Conservation (phyloP, 1,140 invertebrate genomes). For the Diorhabda carinulata region DNA sequence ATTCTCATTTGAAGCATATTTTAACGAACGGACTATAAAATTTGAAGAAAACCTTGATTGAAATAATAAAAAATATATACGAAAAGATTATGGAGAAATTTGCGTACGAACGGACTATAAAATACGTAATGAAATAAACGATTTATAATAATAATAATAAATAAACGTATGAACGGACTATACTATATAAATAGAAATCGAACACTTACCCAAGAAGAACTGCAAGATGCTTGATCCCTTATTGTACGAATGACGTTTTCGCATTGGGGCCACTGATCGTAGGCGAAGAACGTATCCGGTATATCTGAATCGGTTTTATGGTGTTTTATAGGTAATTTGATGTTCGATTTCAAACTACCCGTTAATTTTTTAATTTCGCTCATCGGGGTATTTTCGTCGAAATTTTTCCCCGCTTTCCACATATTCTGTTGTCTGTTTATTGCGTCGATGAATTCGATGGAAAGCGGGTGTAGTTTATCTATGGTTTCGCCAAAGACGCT, state of each 20-base stretch:
- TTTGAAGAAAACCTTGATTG: too few species aligned
- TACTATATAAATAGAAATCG: background rate
- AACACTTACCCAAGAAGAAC: constrained; percentile 27
- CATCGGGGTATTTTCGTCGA: constrained; percentile 16
- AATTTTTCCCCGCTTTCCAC: constrained; percentile 25
- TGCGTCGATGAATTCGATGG: constrained; percentile 20
- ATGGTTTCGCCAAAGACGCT: background rate
- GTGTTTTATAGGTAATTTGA: constrained; percentile 46
- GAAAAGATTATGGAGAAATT: too few species aligned
- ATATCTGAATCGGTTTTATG: constrained; percentile 34
- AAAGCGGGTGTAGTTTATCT: constrained; percentile 28
- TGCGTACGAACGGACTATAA: too few species aligned
- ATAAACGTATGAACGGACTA: background rate
- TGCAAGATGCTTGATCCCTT: constrained; percentile 23
- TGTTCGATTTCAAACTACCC: background rate
- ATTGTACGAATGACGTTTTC: constrained; percentile 45
- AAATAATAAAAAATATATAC: too few species aligned
- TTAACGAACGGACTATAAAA: too few species aligned
- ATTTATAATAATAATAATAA: too few species aligned
- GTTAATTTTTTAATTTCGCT: background rate
- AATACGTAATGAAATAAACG: too few species aligned
- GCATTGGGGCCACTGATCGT: constrained; percentile 24
- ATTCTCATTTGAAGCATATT: too few species aligned
- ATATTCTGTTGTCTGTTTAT: constrained; percentile 23
- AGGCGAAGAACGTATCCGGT: constrained; percentile 23